Conservation (phyloP, 2,888 invertebrate genomes). For the Blastobasis lacticolella region DNA sequence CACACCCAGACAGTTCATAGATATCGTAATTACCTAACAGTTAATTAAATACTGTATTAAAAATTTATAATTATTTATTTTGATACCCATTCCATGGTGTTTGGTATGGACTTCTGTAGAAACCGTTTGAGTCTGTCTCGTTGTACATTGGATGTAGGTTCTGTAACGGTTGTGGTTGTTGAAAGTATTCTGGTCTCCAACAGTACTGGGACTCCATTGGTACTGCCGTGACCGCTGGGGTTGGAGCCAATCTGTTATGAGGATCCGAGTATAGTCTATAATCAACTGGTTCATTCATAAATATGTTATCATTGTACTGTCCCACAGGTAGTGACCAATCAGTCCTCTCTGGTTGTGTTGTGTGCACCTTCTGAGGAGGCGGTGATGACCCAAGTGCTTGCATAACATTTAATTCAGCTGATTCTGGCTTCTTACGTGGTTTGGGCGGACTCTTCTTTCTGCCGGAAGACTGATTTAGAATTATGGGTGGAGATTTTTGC, state of each 20-base stretch:
- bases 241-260: constrained; percentile 14
- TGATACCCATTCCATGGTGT: constrained; percentile 52
- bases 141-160: constrained; percentile 31
- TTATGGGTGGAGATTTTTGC: constrained; percentile 5
- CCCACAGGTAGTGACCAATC: constrained; percentile 34
- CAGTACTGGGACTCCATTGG: constrained; percentile 18
- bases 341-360: not conserved
- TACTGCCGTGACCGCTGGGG: constrained; percentile 9
- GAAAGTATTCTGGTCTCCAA: constrained; percentile 38
- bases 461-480: constrained; percentile 2
- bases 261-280: constrained; percentile 29
- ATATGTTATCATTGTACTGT: constrained; percentile 60
- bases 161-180: constrained; percentile 22
- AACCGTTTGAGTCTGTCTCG: constrained; percentile 37
- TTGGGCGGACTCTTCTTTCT: constrained; percentile 10
- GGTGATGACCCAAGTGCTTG: no score
- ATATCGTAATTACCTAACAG: not conserved
- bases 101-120: constrained; percentile 53
- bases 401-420: no score
- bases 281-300: constrained; percentile 45
- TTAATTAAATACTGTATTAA: constrained; percentile 23
- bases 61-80: constrained; percentile 26
- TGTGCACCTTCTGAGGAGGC: not conserved
- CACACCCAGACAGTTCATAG: not conserved
- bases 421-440: no score